These are phyloP conservation scores for Lasiurus cinereus DNA, from an alignment of 2,113 vertebrate genomes.

Conservation along the genomic window DNA sequence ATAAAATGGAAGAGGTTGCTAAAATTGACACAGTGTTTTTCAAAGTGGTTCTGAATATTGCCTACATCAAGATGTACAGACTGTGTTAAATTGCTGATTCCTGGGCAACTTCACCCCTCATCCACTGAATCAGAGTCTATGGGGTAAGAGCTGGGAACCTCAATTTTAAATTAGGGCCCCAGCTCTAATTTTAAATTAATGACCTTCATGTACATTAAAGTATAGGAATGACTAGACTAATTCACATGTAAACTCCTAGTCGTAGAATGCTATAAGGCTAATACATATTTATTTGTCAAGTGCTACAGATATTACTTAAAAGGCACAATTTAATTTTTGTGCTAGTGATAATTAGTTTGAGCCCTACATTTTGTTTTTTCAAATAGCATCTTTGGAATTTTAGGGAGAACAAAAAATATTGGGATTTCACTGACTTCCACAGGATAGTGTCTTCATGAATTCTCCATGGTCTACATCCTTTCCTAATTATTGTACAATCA, in stretches of 20 bases:
- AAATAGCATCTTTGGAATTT: conserved; percentile 30
- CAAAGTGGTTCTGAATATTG: not conserved
- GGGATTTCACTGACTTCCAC: not conserved
- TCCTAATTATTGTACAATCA: not conserved
- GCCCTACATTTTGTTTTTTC: conserved; percentile 20
- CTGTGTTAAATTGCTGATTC: conserved; percentile 33
- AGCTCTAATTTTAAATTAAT: not conserved
- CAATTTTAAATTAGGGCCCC: not conserved
- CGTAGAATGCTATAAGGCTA: not conserved
- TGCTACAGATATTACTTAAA: not conserved
- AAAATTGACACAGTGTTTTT: not conserved
- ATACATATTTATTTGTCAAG: not conserved
- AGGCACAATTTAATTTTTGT: not conserved
- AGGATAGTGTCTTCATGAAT: not conserved
- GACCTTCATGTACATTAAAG: not conserved
- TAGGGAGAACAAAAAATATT: not conserved
- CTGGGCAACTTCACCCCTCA: not conserved
- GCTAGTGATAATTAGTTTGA: not conserved
- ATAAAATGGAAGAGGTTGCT: not conserved
- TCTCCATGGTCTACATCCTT: not conserved
- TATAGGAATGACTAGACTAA: not conserved
- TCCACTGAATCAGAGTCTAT: not conserved
- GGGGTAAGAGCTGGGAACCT: not conserved
- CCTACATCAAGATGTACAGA: not conserved
- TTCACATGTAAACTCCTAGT: not conserved